A percentile compares a stretch with the other conserved stretches of the same genome.
Evolutionary conservation across 2,797 vertebrate genomes (phyloP).

Genomic region (Sardinella longiceps): DNA sequence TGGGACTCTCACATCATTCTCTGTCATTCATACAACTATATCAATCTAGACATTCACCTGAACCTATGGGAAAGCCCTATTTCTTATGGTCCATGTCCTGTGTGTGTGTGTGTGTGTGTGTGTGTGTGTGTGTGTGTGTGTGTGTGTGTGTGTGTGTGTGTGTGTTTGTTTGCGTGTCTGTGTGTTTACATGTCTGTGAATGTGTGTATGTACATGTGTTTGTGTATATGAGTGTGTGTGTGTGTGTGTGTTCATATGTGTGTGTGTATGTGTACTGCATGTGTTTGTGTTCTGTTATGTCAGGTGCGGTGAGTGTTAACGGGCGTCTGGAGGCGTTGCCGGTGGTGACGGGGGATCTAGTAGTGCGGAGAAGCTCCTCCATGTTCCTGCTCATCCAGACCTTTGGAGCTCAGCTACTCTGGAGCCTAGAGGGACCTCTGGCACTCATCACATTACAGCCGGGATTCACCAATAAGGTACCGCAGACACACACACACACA

Average conservation of each 20-base stretch:
- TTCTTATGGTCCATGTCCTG: too few species aligned
- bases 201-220: too few species aligned
- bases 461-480: constrained; percentile 81
- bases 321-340: constrained; percentile 78
- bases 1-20: not conserved
- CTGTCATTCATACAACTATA: not conserved
- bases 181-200: too few species aligned
- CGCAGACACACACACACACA: too few species aligned
- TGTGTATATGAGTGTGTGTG: too few species aligned
- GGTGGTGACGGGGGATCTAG: constrained; percentile 73
- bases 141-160: too few species aligned
- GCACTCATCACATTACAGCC: constrained; percentile 83
- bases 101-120: too few species aligned
- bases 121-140: too few species aligned
- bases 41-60: not conserved
- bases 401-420: constrained; percentile 82
- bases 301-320: constrained; percentile 79
- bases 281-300: too few species aligned
- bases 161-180: too few species aligned
- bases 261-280: not conserved
- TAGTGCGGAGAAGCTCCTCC: constrained; percentile 76
- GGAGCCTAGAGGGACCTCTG: constrained; percentile 80
- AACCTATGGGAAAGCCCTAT: not conserved
- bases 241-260: not conserved
- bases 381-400: constrained; percentile 82